Conservation (phyloP, 2,888 invertebrate species). For the Lissocephala sabroskyi region DNA sequence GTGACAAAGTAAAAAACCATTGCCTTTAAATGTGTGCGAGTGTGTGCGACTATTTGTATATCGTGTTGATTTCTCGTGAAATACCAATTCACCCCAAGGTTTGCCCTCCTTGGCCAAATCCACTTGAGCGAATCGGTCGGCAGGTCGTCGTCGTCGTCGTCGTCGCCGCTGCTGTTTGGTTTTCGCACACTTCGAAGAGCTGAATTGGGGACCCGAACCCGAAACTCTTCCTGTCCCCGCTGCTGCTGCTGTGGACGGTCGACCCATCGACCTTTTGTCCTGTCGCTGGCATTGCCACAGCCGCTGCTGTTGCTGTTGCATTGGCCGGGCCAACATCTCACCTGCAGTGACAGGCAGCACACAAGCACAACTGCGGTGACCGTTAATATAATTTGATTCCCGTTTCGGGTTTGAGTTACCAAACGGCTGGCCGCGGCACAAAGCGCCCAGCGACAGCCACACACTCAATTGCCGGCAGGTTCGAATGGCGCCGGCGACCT, state of each 20-base stretch:
- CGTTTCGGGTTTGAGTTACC: too few species aligned
- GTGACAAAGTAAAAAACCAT: slow-evolving; percentile 44
- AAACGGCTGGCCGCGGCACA: too few species aligned
- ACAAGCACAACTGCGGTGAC: slow-evolving; percentile 14
- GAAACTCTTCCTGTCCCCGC: too few species aligned
- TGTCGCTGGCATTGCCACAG: too few species aligned
- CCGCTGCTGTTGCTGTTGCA: too few species aligned
- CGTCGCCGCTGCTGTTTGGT: slow-evolving; percentile 16
- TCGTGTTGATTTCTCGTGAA: slow-evolving; percentile 60
- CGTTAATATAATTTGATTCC: slow-evolving; percentile 28
- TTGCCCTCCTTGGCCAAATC: too few species aligned
- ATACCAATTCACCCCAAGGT: slow-evolving; percentile 63
- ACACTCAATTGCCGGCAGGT: too few species aligned
- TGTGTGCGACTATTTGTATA: slow-evolving; percentile 22
- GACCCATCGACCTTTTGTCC: not conserved
- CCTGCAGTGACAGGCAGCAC: slow-evolving; percentile 9
- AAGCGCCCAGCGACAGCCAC: too few species aligned
- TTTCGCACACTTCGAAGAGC: not conserved
- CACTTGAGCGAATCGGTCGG: too few species aligned
- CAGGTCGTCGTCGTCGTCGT: slow-evolving; percentile 31
- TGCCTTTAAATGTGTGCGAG: slow-evolving; percentile 19
- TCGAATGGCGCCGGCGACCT: too few species aligned
- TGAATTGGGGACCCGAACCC: too few species aligned
- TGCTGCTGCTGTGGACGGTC: not conserved
- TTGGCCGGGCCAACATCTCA: slow-evolving; percentile 24